These are phyloP conservation scores for Eupithecia exiguata DNA, from an alignment of 2,888 invertebrate species.

Conservation along the genomic window DNA sequence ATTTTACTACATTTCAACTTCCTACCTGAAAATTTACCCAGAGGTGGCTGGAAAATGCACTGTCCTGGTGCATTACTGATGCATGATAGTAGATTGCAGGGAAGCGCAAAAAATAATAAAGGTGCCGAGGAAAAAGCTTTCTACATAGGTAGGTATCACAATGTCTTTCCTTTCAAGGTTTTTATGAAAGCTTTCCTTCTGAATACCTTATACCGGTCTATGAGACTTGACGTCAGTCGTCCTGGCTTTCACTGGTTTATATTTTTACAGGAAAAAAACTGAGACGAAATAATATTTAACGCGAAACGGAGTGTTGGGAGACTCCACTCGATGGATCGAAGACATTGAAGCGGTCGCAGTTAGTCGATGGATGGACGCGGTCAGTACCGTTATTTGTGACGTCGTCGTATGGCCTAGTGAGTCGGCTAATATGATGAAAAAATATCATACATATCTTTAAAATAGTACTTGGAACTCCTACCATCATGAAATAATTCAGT, in stretches of 20 bases:
- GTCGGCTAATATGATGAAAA: no score
- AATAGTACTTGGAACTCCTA: background rate
- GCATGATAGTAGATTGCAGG: conserved; percentile 37
- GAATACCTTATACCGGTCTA: background rate
- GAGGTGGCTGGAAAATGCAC: conserved; percentile 37
- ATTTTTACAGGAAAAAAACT: background rate
- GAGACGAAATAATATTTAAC: no score
- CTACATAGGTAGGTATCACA: background rate
- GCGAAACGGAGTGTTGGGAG: no score
- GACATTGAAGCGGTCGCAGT: no score
- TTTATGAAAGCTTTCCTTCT: background rate
- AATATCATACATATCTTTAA: background rate
- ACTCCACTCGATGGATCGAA: no score
- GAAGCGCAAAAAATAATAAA: conserved; percentile 23
- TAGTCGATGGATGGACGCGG: no score
- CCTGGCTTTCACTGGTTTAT: background rate
- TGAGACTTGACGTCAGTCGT: background rate
- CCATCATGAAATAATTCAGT: background rate
- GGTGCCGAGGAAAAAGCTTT: background rate
- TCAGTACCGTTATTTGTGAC: no score
- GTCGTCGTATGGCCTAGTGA: no score
- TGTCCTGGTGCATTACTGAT: conserved; percentile 44
- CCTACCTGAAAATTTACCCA: conserved; percentile 24
- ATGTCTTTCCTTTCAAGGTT: background rate
- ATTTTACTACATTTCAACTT: background rate